Percentiles rank a stretch among this genome's conserved stretches.
Conservation (phyloP, 2,113 vertebrate species). For the Vireo altiloquus region DNA sequence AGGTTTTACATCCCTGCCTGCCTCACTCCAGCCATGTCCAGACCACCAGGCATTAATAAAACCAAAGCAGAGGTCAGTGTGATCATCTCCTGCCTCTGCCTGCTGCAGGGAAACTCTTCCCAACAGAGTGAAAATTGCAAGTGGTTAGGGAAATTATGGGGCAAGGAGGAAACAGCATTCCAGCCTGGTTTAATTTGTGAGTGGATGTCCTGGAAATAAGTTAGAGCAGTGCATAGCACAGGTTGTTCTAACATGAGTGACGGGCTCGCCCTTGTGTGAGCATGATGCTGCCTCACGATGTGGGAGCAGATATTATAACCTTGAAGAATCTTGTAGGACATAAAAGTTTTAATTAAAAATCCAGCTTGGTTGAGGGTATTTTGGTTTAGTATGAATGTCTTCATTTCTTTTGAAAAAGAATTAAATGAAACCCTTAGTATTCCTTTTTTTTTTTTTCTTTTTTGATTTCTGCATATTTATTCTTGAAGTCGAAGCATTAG, state of each 20-base stretch:
- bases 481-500: constrained; percentile 56
- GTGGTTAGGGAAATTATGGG: constrained; percentile 7
- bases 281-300: neutral
- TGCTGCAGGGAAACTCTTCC: neutral
- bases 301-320: constrained; percentile 3
- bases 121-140: neutral
- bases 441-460: neutral
- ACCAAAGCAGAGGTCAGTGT: neutral
- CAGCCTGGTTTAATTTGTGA: constrained; percentile 21
- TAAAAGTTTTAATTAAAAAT: constrained; percentile 46
- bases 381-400: constrained; percentile 25
- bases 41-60: neutral
- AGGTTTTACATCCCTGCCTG: neutral
- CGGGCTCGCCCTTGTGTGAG: neutral
- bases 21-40: accelerated
- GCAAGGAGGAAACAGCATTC: neutral
- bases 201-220: neutral
- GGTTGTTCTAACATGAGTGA: neutral
- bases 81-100: neutral
- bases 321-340: constrained; percentile 34
- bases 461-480: constrained; percentile 57
- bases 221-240: accelerated
- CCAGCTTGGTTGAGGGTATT: neutral
- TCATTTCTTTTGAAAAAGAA: constrained; percentile 37
- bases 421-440: constrained; percentile 29